Evolutionary conservation across 2,113 vertebrate species (phyloP), one percentile per base, ranked within the genome.

Genomic region (Leucopsar rothschildi): DNA sequence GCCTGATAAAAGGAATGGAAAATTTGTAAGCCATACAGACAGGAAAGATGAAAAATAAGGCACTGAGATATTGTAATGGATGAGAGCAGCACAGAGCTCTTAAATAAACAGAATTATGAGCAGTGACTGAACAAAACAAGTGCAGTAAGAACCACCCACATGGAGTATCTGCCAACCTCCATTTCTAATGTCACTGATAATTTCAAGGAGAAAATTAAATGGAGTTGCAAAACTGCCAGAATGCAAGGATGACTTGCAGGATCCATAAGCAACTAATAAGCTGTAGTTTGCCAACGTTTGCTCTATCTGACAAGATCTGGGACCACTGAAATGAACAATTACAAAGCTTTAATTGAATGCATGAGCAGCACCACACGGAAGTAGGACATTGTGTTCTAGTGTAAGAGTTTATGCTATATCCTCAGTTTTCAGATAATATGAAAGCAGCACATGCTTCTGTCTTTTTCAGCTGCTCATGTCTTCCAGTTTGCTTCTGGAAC

Each of bases 201-300:
- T 90, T 97, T 94, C 90, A 93, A 93, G 93, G 89, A 80, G 92
- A 92, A 96, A 96, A 97, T 92, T 84, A 94, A 93, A 96, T 93
- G 82, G 89, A 92, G 66, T 72, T 85, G 76, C 59, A 77, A 90
- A 90, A 53, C 60, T 1, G 6, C 61, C 89, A 94, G 88, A 88
- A 91, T 3, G 53, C 71, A 29, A 93, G 77, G 88, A 97, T 96
- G 97, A 97, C 93, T 97, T 96, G 96, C 96, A 97, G 71, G 90
- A 93, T 95, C 45, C 53, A 65, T 49, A 87, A 87, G 76, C 33
- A 94, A 56, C 37, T 92, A 92, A 92, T 50, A 82, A 85, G 53
- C 37, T 69, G 31, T 37, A 63, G 57, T 88, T 90, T 96, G 94
- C 84, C 77, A 95, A 24, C 28, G 73, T 72, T 61, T 94, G 79